A percentile compares a stretch with the other conserved stretches of the same genome.
Conservation (phyloP, 2,888 invertebrate species). For the Aplocera efformata region DNA sequence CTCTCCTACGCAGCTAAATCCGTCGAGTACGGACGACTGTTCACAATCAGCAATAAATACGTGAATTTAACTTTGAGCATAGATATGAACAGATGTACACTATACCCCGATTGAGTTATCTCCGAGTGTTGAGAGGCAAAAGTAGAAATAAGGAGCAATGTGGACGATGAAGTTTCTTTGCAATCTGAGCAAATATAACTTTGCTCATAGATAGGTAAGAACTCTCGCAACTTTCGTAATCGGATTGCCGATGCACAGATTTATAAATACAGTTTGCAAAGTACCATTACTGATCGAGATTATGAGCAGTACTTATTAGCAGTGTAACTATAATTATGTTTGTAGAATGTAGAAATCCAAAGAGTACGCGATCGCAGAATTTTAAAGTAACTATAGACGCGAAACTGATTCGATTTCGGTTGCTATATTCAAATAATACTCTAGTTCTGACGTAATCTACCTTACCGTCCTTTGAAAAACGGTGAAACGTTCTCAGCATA, state of each 20-base stretch:
- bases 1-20: constrained; percentile 64
- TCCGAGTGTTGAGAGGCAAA: no score
- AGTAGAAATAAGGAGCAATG: not conserved
- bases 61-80: not conserved
- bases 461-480: no score
- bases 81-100: not conserved
- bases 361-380: no score
- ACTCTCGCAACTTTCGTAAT: constrained; percentile 2
- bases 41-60: not conserved
- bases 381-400: no score
- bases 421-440: no score
- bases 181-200: not conserved
- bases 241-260: constrained; percentile 12
- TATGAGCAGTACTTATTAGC: not conserved
- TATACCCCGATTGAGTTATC: no score
- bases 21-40: constrained; percentile 42
- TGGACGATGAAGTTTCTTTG: not conserved
- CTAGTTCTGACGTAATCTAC: no score
- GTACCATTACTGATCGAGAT: constrained; percentile 6
- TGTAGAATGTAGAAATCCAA: no score
- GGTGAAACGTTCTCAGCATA: no score
- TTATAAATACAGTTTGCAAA: constrained; percentile 13
- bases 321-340: no score
- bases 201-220: constrained; percentile 7
- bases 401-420: no score